phyloP scores from a whole-genome alignment of 2,888 invertebrate species.

The Callyntrura guangdongensis region DNA sequence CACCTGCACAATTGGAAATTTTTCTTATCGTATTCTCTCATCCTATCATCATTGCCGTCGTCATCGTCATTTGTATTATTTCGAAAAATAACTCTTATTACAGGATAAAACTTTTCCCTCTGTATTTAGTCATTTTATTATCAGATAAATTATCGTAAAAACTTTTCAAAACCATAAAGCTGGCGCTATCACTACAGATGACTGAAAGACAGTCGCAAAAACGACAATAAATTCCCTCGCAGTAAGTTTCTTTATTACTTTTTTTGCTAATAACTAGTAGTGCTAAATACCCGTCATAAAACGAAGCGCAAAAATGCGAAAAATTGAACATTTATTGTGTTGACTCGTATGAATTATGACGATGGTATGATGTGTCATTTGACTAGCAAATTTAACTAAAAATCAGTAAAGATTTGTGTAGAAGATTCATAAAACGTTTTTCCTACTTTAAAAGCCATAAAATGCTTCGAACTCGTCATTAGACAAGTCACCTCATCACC shows the following conservation, averaged over 20 bases:
- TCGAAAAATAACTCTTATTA: neutral
- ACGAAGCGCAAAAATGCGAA: slow-evolving; percentile 34
- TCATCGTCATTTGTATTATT: slow-evolving; percentile 37
- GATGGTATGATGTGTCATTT: slow-evolving; percentile 3
- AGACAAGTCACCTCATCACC: too few species aligned
- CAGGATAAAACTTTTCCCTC: neutral
- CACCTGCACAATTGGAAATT: neutral
- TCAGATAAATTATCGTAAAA: neutral
- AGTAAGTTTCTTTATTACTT: neutral
- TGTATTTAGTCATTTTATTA: too few species aligned
- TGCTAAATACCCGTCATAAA: slow-evolving; percentile 11
- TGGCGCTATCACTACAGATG: too few species aligned
- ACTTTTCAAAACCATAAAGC: too few species aligned
- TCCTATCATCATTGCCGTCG: slow-evolving; percentile 9
- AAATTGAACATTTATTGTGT: slow-evolving; percentile 47
- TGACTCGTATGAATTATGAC: neutral
- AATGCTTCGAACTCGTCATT: too few species aligned
- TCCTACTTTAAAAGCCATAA: too few species aligned
- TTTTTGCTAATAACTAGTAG: neutral
- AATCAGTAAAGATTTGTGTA: too few species aligned
- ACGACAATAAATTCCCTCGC: neutral
- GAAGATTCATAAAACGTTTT: too few species aligned
- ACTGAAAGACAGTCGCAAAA: too few species aligned
- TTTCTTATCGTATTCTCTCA: neutral
- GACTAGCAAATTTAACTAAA: neutral